Evolutionary conservation across 1,140 invertebrate genomes (phyloP), one percentile per base, ranked within the genome.

Genomic region (Aphelenchoides besseyi): DNA sequence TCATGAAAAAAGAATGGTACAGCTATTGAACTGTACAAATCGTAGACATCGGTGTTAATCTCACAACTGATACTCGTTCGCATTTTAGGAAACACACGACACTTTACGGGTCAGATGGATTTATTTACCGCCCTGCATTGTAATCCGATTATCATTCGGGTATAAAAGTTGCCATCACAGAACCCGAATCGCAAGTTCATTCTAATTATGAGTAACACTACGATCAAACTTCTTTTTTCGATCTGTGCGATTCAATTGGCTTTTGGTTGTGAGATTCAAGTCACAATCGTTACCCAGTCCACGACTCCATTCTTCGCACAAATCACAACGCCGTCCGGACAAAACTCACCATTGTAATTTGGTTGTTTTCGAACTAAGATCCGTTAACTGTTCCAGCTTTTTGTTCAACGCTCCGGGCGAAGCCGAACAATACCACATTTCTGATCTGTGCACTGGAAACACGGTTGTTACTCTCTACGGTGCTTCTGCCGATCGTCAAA

Each of bases 341-440:
- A 59, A 23, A 28, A 59, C 5, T 59, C 55, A 8, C 55, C 55
- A 59, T 16, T 59, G 55, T 59, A 33, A 59, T 5, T 59, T 28
- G 55, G 5, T 41, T 41, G 5, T n/a, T 23, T 5, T 18, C 5
- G 55, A 59, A 23, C 23, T 8, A 59, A 48, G 41, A 16, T 48
- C 12, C 41, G 41, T 48, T 48, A 12, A 12, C 23, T 23, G 41
- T 48, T 48, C 12, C 41, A 48, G 41, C 41, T 48, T 16, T 23
- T 23, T 12, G 12, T 48, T 48, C 41, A 48, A 48, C 41, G 41
- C 41, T 12, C 41, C 41, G 12, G 41, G 41, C 12, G 41, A 48
- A 48, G 41, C 41, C 12, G 41, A 48, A 48, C 12, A 12, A 12
- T 48, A 16, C 41, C 41, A 48, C 41, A 16, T 48, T 48, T 48